Evolutionary conservation across 2,113 vertebrate genomes (phyloP).

Genomic region (Amphilophus citrinellus): DNA sequence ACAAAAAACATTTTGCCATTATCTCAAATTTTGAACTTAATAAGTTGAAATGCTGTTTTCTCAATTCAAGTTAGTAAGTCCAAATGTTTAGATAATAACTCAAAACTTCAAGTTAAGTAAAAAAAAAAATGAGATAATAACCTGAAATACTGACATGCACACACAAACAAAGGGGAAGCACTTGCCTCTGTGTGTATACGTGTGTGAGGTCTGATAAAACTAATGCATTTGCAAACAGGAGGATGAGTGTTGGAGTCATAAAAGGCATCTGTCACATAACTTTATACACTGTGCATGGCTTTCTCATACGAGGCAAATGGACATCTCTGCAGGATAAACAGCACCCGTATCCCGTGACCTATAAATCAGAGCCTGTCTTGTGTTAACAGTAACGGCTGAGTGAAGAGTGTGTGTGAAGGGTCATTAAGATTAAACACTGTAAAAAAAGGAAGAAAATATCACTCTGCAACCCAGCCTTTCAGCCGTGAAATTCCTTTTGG

Average conservation of each 20-base stretch:
- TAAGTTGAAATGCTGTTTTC: background rate
- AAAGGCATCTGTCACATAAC: constrained; percentile 60
- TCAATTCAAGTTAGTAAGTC: background rate
- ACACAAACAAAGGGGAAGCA: constrained; percentile 47
- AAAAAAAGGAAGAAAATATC: background rate
- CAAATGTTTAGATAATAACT: background rate
- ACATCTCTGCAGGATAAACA: constrained; percentile 53
- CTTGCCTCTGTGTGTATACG: constrained; percentile 12
- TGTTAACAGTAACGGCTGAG: constrained; percentile 48
- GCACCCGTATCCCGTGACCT: constrained; percentile 17
- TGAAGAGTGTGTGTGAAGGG: constrained; percentile 51
- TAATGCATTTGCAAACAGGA: constrained; percentile 27
- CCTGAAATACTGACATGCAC: background rate
- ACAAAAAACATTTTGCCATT: background rate
- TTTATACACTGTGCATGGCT: constrained; percentile 51
- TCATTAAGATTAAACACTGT: constrained; percentile 36
- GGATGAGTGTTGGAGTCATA: constrained; percentile 35
- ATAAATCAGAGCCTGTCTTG: constrained; percentile 59
- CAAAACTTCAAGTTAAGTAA: background rate
- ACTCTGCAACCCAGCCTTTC: background rate
- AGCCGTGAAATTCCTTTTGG: constrained; percentile 27
- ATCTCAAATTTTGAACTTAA: background rate
- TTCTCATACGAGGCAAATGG: constrained; percentile 37
- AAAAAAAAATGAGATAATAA: too few relatives aligned
- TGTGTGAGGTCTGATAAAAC: constrained; percentile 55